Evolutionary conservation across 2,113 vertebrate species (phyloP).

Genomic region (Cygnus buccinator): DNA sequence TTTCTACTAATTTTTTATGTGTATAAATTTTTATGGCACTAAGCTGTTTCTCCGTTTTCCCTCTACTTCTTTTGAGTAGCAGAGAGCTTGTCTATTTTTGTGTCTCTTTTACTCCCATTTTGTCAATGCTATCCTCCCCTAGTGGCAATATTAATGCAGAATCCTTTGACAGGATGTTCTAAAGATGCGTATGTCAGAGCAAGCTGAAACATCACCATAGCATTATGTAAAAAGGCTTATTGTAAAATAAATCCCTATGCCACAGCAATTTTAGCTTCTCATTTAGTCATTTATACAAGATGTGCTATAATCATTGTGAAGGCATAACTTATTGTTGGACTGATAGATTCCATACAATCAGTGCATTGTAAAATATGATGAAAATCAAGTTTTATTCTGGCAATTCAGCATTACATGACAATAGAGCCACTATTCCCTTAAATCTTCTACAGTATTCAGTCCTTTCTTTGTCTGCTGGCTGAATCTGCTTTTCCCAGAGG

Average conservation of each 20-base stretch:
- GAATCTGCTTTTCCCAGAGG: conserved; percentile 15
- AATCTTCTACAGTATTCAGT: conserved; percentile 3
- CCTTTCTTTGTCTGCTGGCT: not conserved
- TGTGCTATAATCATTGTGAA: conserved; percentile 45
- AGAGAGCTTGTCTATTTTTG: conserved; percentile 6
- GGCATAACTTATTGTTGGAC: conserved; percentile 33
- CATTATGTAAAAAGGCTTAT: conserved; percentile 63
- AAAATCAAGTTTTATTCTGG: conserved; percentile 62
- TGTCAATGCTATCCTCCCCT: not conserved
- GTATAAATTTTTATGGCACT: not conserved
- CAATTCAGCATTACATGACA: conserved; percentile 42
- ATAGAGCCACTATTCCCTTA: conserved; percentile 29
- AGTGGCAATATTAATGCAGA: conserved; percentile 16
- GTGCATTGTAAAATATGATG: conserved; percentile 42
- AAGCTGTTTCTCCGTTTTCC: not conserved
- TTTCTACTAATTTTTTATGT: not conserved
- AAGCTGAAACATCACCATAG: conserved; percentile 31
- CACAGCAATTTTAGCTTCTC: conserved; percentile 46
- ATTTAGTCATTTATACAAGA: conserved; percentile 58
- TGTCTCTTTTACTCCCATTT: not conserved
- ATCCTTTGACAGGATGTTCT: conserved; percentile 28
- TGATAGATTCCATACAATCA: conserved; percentile 56
- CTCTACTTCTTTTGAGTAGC: not conserved
- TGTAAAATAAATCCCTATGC: conserved; percentile 58
- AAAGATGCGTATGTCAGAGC: not conserved